Evolutionary conservation across 2,797 vertebrate species (phyloP).

Genomic region (Phaenicophaeus curvirostris): DNA sequence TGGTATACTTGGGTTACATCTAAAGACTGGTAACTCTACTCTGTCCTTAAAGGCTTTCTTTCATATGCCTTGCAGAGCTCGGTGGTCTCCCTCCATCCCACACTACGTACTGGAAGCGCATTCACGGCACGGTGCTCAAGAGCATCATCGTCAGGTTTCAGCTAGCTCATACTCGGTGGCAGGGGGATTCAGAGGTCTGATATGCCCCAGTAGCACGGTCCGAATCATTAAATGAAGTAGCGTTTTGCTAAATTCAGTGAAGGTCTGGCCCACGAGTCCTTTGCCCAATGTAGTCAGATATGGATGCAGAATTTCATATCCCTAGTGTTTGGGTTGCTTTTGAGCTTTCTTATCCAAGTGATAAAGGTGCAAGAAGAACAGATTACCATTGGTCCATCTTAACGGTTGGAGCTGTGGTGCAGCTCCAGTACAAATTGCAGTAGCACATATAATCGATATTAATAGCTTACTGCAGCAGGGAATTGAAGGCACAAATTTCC

Average conservation of each 20-base stretch:
- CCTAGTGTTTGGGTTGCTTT: slow-evolving; percentile 11
- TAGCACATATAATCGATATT: background rate
- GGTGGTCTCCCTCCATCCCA: background rate
- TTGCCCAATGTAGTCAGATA: slow-evolving; percentile 11
- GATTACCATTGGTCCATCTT: background rate
- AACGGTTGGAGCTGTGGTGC: background rate
- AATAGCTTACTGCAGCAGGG: background rate
- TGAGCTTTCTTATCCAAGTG: slow-evolving; percentile 22
- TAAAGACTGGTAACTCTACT: slow-evolving; percentile 20
- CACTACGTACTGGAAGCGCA: rapidly evolving
- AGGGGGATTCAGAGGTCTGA: background rate
- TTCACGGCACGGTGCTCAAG: background rate
- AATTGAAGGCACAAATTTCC: slow-evolving; percentile 8
- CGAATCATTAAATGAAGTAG: background rate
- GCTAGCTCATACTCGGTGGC: background rate
- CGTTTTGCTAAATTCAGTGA: background rate
- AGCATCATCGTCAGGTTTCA: background rate
- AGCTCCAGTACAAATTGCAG: slow-evolving; percentile 12
- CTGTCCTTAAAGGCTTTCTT: slow-evolving; percentile 22
- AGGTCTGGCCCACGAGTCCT: background rate
- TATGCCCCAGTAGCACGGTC: background rate
- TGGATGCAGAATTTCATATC: slow-evolving; percentile 14
- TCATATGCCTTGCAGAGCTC: slow-evolving; percentile 34
- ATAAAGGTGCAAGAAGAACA: slow-evolving; percentile 29
- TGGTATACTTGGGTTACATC: background rate